A percentile compares a stretch with the other conserved stretches of the same genome.
Conservation (phyloP, 2,113 vertebrate species). For the Oriolus oriolus region DNA sequence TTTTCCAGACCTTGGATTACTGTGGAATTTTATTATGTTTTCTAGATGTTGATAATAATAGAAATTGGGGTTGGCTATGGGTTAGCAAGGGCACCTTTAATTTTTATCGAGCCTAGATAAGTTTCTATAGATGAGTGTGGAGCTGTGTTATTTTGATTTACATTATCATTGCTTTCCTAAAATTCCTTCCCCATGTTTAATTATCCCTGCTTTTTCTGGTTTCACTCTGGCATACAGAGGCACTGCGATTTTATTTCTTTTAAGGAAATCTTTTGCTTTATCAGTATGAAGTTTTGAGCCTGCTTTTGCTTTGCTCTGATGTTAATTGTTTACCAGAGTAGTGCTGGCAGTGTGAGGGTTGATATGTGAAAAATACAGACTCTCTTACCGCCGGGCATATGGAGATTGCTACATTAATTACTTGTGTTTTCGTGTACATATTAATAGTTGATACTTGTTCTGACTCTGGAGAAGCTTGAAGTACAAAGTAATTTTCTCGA, state of each 20-base stretch:
- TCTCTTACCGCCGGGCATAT: fast-evolving
- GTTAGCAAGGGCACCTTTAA: not conserved
- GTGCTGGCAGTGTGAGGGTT: not conserved
- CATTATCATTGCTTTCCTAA: not conserved
- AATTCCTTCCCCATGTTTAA: not conserved
- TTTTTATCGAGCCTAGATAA: not conserved
- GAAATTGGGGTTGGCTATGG: not conserved
- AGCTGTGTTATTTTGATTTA: not conserved
- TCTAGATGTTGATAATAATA: not conserved
- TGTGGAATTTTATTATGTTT: not conserved
- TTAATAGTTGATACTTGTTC: not conserved
- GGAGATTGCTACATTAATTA: not conserved
- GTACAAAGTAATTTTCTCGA: not conserved
- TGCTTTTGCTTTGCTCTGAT: not conserved
- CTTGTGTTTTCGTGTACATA: not conserved
- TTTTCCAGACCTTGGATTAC: not conserved
- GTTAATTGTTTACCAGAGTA: not conserved
- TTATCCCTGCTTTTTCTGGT: not conserved
- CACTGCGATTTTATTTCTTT: not conserved
- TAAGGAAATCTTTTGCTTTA: not conserved
- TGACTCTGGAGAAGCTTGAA: not conserved
- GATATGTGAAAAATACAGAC: fast-evolving
- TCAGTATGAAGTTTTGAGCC: not conserved
- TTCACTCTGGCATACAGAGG: not conserved
- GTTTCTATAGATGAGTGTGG: fast-evolving